These are phyloP conservation scores for Lycia hirtaria DNA, from an alignment of 2,888 invertebrate genomes.

Conservation along the genomic window DNA sequence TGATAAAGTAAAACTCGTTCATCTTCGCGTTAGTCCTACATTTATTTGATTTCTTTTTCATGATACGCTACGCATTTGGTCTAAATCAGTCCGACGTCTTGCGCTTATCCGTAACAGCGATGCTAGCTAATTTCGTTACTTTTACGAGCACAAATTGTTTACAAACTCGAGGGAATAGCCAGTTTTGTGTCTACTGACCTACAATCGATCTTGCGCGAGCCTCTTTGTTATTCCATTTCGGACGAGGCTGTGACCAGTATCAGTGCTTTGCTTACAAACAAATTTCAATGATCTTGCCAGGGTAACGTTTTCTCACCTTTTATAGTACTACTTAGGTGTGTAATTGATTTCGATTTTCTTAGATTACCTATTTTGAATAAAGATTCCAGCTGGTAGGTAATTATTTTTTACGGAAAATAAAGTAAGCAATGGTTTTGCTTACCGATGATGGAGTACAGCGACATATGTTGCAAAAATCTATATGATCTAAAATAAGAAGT, in stretches of 20 bases:
- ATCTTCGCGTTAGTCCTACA: conserved; percentile 1
- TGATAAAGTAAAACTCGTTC: conserved; percentile 7
- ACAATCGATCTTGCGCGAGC: conserved; percentile 48
- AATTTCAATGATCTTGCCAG: too few species aligned
- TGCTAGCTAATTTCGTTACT: conserved; percentile 64
- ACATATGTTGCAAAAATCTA: too few species aligned
- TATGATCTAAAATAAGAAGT: too few species aligned
- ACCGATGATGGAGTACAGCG: too few species aligned
- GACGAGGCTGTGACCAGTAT: conserved; percentile 16
- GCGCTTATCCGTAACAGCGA: conserved; percentile 47
- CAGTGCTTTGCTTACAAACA: neutral
- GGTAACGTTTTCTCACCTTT: too few species aligned
- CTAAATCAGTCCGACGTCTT: conserved; percentile 48
- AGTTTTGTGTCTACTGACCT: conserved; percentile 60
- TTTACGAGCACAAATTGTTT: too few species aligned
- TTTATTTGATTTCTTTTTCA: conserved; percentile 40
- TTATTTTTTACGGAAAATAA: too few species aligned
- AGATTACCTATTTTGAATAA: too few species aligned
- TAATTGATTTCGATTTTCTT: too few species aligned
- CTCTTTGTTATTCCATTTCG: conserved; percentile 44
- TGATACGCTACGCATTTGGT: conserved; percentile 47
- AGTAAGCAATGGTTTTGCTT: too few species aligned
- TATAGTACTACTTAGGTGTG: too few species aligned
- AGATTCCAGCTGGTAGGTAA: too few species aligned
- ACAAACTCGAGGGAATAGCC: conserved; percentile 53